phyloP scores from a whole-genome alignment of 2,113 vertebrate species.

The Microtus richardsoni region DNA sequence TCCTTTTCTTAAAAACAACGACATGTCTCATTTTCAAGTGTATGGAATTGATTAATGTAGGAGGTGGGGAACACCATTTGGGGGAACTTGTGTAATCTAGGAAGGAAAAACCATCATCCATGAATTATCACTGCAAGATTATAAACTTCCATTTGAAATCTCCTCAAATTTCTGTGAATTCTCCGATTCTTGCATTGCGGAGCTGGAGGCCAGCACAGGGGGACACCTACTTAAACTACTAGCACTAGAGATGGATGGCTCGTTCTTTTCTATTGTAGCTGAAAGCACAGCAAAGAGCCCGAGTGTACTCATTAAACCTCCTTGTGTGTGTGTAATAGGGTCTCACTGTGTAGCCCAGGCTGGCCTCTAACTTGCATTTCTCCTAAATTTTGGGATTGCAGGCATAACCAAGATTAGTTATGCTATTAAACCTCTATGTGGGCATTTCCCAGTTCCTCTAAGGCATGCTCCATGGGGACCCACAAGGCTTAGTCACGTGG shows the following conservation, averaged over 20 bases:
- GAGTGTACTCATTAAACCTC: background rate
- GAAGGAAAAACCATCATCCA: background rate
- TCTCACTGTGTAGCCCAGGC: background rate
- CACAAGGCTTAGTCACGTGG: background rate
- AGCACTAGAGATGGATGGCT: background rate
- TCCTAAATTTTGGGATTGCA: background rate
- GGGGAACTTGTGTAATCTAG: background rate
- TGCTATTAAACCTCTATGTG: background rate
- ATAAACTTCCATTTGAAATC: background rate
- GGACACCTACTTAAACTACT: background rate
- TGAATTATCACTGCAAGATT: background rate
- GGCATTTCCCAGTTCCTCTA: background rate
- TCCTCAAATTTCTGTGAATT: background rate
- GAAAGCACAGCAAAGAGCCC: background rate
- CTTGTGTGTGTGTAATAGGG: background rate
- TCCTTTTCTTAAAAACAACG: background rate
- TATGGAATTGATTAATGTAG: background rate
- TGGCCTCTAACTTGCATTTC: background rate
- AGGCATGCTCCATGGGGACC: conserved; percentile 5
- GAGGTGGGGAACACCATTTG: background rate
- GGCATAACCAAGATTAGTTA: background rate
- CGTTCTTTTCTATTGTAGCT: background rate
- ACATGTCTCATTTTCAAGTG: background rate
- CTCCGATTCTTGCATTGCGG: background rate
- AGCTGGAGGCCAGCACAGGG: background rate